Evolutionary conservation across 1,140 invertebrate genomes (phyloP), one percentile per base, ranked within the genome.

Genomic region (Araneus ventricosus): DNA sequence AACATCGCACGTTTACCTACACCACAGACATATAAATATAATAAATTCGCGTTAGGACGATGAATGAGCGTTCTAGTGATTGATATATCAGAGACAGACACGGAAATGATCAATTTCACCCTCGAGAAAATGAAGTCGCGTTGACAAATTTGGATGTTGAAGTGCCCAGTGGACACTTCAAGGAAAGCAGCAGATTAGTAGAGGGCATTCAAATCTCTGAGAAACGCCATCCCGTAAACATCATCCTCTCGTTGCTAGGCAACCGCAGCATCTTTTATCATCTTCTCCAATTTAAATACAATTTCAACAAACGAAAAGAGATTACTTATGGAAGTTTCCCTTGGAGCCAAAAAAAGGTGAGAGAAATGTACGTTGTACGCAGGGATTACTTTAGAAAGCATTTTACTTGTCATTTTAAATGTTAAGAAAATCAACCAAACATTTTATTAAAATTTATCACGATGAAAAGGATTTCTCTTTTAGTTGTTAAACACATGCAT

Each of bases 181-280:
- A 41, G 39, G 20, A n/a, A 85, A 30, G 39, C 57, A 39, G 57
- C 20, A 34, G 27, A 61, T 87, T 61, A 27, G 30, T 24, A 41
- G 34, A 63, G 34, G 20, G 34, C 59, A 88, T 67, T 67, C 17
- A 30, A 57, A 45, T 30, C 82, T 88, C 34, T 39, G 4, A 63
- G 59, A 63, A 87, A 67, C 30, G 20, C 59, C 59, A 88, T 67
- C 86, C 57, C 22, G 24, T 39, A 52, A 63, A 88, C 34, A 67
- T 34, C 57, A 67, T 88, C 24, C 22, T 39, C 37, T 2, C 1
- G 86, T 88, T 88, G 86, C 86, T 88, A 67, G 57, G 86, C 86
- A 88, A 88, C 86, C 17, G 17, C 86, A 39, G 37, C 59, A 39
- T 88, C 59, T 39, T 41, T 30, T 14, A 37, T 45, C 57, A 27